Conservation (phyloP, 1,140 invertebrate genomes). For the Cotesia glomerata region DNA sequence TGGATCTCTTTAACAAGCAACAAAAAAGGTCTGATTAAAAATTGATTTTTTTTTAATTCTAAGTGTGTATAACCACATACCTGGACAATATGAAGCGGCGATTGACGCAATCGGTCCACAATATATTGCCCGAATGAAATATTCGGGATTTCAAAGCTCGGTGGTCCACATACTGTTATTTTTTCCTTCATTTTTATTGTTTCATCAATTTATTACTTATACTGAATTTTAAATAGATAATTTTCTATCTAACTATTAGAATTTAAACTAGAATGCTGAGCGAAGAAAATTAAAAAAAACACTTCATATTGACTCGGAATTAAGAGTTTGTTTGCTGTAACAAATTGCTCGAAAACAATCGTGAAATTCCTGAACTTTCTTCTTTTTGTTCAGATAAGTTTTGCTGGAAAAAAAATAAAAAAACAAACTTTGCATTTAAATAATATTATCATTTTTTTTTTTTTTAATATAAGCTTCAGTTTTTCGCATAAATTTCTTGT, state of each 20-base stretch:
- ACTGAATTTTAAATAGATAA: too few species aligned
- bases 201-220: neutral
- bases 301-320: neutral
- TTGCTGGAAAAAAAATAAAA: too few species aligned
- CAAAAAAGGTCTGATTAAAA: too few species aligned
- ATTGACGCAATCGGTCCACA: constrained; percentile 19
- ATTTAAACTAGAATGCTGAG: too few species aligned
- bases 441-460: too few species aligned
- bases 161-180: constrained; percentile 25
- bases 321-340: neutral
- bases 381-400: too few species aligned
- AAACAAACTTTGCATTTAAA: too few species aligned
- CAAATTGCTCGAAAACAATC: neutral
- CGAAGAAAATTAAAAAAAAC: neutral
- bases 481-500: too few species aligned
- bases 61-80: constrained; percentile 20
- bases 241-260: too few species aligned
- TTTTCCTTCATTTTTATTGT: neutral
- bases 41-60: too few species aligned
- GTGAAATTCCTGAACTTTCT: neutral
- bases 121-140: constrained; percentile 36
- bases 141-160: constrained; percentile 3
- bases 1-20: too few species aligned
- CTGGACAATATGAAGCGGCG: constrained; percentile 19
- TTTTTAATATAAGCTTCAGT: too few species aligned